phyloP scores from a whole-genome alignment of 2,888 invertebrate species.

The Oxystoma pomonae region DNA sequence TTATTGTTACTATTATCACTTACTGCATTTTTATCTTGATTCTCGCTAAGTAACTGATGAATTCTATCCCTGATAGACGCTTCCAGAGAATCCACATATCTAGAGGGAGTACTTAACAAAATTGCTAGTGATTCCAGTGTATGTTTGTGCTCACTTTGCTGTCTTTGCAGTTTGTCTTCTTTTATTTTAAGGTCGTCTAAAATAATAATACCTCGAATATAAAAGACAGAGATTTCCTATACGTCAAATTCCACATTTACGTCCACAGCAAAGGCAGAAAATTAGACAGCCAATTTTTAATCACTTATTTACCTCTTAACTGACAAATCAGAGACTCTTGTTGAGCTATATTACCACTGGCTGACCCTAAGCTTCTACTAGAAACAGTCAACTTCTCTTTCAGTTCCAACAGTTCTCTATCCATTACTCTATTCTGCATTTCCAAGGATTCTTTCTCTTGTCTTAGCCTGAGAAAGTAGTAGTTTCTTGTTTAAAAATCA shows the following conservation, averaged over 20 bases:
- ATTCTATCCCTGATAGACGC: slow-evolving; percentile 74
- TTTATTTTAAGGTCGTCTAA: slow-evolving; percentile 65
- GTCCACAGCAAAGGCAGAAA: neutral
- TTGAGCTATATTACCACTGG: slow-evolving; percentile 64
- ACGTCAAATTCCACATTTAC: neutral
- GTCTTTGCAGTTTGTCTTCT: slow-evolving; percentile 64
- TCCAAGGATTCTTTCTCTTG: slow-evolving; percentile 75
- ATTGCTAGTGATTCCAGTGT: slow-evolving; percentile 69
- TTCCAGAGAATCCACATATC: slow-evolving; percentile 75
- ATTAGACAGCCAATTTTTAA: too few species aligned
- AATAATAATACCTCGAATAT: slow-evolving; percentile 25
- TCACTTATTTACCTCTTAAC: slow-evolving; percentile 57
- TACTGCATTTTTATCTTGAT: slow-evolving; percentile 73
- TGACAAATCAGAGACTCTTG: slow-evolving; percentile 66
- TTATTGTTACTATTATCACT: slow-evolving; percentile 2
- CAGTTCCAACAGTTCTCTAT: slow-evolving; percentile 66
- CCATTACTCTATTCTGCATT: slow-evolving; percentile 66
- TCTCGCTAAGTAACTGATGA: slow-evolving; percentile 70
- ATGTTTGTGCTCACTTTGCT: slow-evolving; percentile 65
- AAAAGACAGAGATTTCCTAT: neutral
- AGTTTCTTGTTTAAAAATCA: too few species aligned
- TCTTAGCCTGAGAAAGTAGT: slow-evolving; percentile 54
- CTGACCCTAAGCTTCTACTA: slow-evolving; percentile 61
- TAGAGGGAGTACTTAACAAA: slow-evolving; percentile 63
- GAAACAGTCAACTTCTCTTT: slow-evolving; percentile 64